phyloP scores from a whole-genome alignment of 2,888 invertebrate genomes.

The Achlya flavicornis region DNA sequence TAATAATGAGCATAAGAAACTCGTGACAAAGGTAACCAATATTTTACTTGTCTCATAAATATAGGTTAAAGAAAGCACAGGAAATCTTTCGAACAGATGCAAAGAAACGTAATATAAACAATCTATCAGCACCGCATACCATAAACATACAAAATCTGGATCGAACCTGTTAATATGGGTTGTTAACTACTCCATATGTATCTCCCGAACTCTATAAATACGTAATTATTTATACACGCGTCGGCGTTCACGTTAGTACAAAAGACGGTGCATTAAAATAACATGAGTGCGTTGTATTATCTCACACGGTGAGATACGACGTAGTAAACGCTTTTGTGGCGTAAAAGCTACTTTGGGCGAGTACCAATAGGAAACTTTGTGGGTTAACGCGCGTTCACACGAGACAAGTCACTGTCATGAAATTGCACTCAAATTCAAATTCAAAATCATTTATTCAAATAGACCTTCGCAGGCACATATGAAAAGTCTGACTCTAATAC shows the following conservation, averaged over 20 bases:
- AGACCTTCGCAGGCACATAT: no score
- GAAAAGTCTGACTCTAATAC: no score
- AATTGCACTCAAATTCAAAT: no score
- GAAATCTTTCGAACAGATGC: neutral
- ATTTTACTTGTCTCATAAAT: no score
- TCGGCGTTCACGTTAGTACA: neutral
- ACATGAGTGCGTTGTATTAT: slow-evolving; percentile 1
- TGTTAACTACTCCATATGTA: neutral
- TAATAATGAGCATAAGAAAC: no score
- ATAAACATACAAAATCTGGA: slow-evolving; percentile 3
- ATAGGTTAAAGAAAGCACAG: neutral
- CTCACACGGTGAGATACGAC: neutral
- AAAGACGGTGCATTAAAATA: slow-evolving; percentile 5
- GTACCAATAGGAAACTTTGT: neutral
- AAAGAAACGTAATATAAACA: neutral
- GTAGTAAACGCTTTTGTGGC: slow-evolving; percentile 8
- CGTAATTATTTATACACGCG: slow-evolving; percentile 5
- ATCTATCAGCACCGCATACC: neutral
- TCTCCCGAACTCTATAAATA: slow-evolving; percentile 7
- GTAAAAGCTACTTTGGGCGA: slow-evolving; percentile 3
- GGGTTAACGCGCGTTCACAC: neutral
- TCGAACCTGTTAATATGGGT: neutral
- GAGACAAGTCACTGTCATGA: neutral
- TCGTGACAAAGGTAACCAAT: no score
- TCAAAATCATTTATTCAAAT: no score